Conservation (phyloP, 2,113 vertebrate genomes). For the Macrotus californicus region DNA sequence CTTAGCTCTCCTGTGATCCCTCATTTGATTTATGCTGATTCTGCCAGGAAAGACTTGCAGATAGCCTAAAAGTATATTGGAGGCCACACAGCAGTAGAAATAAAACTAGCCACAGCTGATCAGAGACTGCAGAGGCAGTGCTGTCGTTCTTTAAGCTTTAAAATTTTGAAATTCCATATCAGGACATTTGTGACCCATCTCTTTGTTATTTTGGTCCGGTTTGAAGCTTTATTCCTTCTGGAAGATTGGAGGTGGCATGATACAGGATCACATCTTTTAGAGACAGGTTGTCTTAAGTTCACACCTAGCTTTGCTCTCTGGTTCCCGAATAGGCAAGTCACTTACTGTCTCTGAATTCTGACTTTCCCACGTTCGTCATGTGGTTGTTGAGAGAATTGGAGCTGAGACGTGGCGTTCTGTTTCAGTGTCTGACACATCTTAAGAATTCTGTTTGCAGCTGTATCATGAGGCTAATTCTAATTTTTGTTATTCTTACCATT, state of each 20-base stretch:
- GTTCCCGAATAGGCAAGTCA: neutral
- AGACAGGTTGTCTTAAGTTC: neutral
- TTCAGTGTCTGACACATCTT: neutral
- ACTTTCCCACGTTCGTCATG: neutral
- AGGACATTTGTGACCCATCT: neutral
- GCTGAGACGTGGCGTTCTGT: neutral
- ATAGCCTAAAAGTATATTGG: neutral
- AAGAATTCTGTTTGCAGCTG: neutral
- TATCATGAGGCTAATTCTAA: constrained; percentile 32
- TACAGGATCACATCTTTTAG: neutral
- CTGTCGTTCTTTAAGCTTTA: constrained; percentile 20
- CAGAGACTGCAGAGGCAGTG: neutral
- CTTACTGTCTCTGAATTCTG: neutral
- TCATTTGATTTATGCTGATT: neutral
- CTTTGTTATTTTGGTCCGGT: neutral
- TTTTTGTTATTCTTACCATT: constrained; percentile 2
- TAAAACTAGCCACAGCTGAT: neutral
- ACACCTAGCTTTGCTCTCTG: neutral
- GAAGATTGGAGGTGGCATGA: neutral
- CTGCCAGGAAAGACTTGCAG: neutral
- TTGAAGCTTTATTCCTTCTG: neutral
- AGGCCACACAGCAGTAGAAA: neutral
- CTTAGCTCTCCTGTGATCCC: neutral
- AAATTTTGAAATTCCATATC: constrained; percentile 6
- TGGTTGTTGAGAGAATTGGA: neutral